Base-by-base conservation (phyloP, 2,797 vertebrate genomes). In the Brachyalestes nurse region DNA sequence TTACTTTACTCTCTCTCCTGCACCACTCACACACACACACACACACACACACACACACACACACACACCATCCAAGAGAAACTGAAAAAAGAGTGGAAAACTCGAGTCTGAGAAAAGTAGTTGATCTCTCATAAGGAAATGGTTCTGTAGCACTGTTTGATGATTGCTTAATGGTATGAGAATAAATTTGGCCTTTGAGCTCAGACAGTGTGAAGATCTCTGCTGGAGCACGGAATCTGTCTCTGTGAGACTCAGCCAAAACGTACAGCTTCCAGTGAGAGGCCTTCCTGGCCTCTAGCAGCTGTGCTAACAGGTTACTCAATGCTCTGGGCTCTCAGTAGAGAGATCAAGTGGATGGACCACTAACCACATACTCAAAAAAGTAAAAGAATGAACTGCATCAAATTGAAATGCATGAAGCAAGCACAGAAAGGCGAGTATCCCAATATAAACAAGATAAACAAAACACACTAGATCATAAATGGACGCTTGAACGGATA, bases 261-360 rank as follows among this genome's bases (percentile, higher is more conserved):
- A n/a, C 14, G 40, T 25, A 73, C 34, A 73, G 72, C 3, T 8
- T 14, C 7, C 70, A 34, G 70, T n/a, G 28, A 73, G 72, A 58
- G 55, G 72, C 21, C 45, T n/a, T 45, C n/a, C 51, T 55, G 70
- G 13, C 5, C 25, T 72, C 8, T 13, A 73, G 28, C 72, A 73
- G 72, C 72, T 73, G 72, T 73, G 72, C 53, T 73, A 73, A 73
- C 53, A 73, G 53, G 72, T 73, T 42, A 16, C 72, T 58, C 53
- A 60, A 60, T 40, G 19, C 9, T 21, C 17, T 21, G 28, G 5
- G 51, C 13, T 21, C 2, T 4, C 51, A 58, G 13, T 9, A 49
- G 12, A 51, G 45, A 21, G 38, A 19, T 40, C n/a, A 74, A 19
- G n/a, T 25, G 25, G 16, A 72, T 34, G 47, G 14, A 6, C n/a